Base-by-base conservation (phyloP, 2,888 invertebrate genomes). In the Drosophila conformis region DNA sequence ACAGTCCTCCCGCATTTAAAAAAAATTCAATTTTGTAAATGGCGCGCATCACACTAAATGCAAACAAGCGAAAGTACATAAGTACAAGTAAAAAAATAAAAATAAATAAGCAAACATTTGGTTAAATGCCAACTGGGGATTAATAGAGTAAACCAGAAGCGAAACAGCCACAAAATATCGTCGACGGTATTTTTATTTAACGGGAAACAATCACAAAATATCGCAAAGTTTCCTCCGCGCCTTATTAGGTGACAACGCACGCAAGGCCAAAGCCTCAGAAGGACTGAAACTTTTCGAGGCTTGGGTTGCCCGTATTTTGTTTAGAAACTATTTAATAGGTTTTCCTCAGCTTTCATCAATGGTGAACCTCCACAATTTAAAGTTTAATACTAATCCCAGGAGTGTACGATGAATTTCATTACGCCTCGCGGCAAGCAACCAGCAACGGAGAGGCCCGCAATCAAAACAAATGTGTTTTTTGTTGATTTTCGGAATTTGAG, bases 121-220 rank as follows among this genome's bases (percentile, higher is more conserved):
- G 67, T 70, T 81, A 82, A 82, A 83, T 78, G 76, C 67, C 82
- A 79, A 68, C 82, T 63, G 58, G 82, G 82, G 82, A 82, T 80
- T 83, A 83, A 80, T 83, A 81, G 74, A 83, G 64, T 68, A 54
- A 71, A 63, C 78, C 76, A 69, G 61, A 58, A 48, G 65, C 56
- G 53, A 69, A 65, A 36, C 66, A 65, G 53, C 77, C 79, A 62
- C 71, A 77, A 79, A 60, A 77, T 75, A 62, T 67, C 59, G 61
- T 54, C 76, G 53, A 70, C 69, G 73, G 69, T 74, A 73, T 82
- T 74, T 67, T 81, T 79, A 79, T 82, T 81, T 82, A 81, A 81
- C 83, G 80, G 78, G 76, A 82, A 82, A 83, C 82, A 82, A 82
- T 82, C 82, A 79, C 80, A 79, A 83, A 80, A 78, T 78, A 76